Evolutionary conservation across 2,113 vertebrate genomes (phyloP).

Genomic region (Meriones unguiculatus): DNA sequence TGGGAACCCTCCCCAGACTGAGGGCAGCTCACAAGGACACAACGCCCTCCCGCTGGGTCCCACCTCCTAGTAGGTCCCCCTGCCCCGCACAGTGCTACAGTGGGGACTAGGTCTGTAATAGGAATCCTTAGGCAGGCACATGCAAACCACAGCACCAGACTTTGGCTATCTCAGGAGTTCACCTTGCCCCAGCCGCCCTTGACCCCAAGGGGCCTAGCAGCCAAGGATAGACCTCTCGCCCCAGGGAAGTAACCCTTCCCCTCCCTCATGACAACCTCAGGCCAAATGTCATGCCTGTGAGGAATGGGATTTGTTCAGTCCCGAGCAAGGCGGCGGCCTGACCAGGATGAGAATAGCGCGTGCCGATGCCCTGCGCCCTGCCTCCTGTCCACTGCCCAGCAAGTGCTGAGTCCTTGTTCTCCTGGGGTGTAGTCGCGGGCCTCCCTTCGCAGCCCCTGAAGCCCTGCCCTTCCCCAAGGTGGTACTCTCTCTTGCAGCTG

Average conservation of each 20-base stretch:
- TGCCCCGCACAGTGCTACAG: not conserved
- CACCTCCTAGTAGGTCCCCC: not conserved
- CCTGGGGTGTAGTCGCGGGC: not conserved
- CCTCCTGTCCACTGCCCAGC: not conserved
- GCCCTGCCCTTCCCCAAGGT: not conserved
- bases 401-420: not conserved
- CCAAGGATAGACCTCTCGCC: not conserved
- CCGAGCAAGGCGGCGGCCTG: not conserved
- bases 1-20: not conserved
- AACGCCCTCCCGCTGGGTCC: not conserved
- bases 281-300: not conserved
- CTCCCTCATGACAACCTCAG: not conserved
- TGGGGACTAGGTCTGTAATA: not conserved
- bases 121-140: not conserved
- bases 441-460: not conserved
- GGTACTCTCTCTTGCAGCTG: constrained; percentile 82
- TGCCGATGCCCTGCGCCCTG: not conserved
- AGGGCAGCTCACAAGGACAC: not conserved
- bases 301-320: not conserved
- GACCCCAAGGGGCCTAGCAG: not conserved
- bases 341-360: not conserved
- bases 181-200: not conserved
- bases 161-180: not conserved
- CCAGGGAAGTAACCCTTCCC: not conserved
- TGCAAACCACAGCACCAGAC: too few species aligned